Base-by-base conservation (phyloP, 2,888 invertebrate genomes). In the Uloborus plumipes region DNA sequence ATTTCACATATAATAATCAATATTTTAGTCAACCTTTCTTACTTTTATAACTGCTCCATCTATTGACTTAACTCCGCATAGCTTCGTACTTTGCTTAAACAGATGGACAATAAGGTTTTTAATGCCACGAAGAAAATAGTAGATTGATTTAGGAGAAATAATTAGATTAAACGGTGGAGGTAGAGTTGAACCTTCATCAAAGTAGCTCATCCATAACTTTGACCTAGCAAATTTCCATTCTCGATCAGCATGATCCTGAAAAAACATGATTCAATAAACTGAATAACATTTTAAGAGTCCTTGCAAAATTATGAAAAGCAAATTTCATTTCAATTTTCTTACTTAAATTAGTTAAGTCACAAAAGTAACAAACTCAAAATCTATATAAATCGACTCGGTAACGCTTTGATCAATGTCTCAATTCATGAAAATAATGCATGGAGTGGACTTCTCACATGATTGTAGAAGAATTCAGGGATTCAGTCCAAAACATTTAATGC, bases 181-280 rank as follows among this genome's bases (percentile, higher is more conserved):
- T 3, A 91, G 88, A 15, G 90, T 91, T 20, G 90, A 91, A 0
- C 91, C 91, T 85, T 91, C 91, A 85, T 91, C 91, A 86, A 91
- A 91, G 86, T 91, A 91, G 31, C 91, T 90, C 90, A 91, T 91
- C 91, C 91, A 91, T 58, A 91, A 87, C 85, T 91, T 91, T 16
- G 91, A 91, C 11, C 91, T 88, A 47, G 91, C 90, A 87, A 91
- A 91, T 86, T 91, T 91, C 91, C 91, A 91, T 86, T 91, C 91
- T 86, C 91, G 88, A 86, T 91, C 91, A 0, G 91, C 91, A 87
- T 91, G 91, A 85, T 91, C 91, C 91, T 91, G n/a, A 7, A 64
- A 66, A 16, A 66, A 66, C n/a, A 64, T 1, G 39, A 39, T 11
- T 39, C 39, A 39, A 39, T 39, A 39, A 9, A 39, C 7, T 31